phyloP scores from a whole-genome alignment of 35 echinoderm and acorn worm genomes.

The Amphiura filiformis region DNA sequence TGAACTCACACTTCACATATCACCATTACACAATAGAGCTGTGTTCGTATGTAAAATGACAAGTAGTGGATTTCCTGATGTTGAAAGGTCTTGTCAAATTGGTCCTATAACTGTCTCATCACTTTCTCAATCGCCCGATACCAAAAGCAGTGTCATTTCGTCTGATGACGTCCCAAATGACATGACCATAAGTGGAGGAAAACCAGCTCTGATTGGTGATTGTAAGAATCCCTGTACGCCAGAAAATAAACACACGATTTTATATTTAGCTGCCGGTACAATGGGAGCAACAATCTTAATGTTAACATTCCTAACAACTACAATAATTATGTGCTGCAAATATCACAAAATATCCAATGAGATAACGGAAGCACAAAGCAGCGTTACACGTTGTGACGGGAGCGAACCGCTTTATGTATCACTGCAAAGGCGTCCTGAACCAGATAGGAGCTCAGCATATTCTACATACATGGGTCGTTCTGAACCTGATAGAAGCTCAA shows the following conservation, averaged over 20 bases:
- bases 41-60: neutral
- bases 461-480: too few species aligned
- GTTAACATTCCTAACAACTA: neutral
- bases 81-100: neutral
- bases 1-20: neutral
- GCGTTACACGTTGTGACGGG: neutral
- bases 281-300: neutral
- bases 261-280: neutral
- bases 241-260: neutral
- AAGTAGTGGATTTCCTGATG: neutral
- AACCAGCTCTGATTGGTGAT: neutral
- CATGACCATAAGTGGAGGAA: too few species aligned
- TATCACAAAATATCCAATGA: neutral
- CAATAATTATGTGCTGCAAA: neutral
- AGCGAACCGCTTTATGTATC: neutral
- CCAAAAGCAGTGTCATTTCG: too few species aligned
- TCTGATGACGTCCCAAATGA: too few species aligned
- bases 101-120: neutral
- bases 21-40: neutral
- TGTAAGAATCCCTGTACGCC: neutral
- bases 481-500: too few species aligned
- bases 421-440: neutral
- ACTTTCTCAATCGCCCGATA: too few species aligned
- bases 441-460: neutral
- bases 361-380: neutral